Evolutionary conservation across 2,888 invertebrate genomes (phyloP), one percentile per base, ranked within the genome.

Genomic region (Chorisops tibialis): DNA sequence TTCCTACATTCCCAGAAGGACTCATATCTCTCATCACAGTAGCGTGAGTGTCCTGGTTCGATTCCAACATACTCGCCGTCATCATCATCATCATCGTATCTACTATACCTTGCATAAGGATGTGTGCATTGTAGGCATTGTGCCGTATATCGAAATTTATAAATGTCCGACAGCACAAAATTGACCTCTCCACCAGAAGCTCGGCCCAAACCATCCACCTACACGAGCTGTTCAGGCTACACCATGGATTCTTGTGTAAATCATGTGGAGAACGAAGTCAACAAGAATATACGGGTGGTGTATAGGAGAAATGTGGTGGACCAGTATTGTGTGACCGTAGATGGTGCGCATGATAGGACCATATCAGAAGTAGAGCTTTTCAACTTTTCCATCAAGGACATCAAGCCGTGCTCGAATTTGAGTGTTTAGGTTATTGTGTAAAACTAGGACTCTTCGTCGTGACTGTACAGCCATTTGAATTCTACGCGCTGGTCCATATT

Each of bases 31-130:
- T 30, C 30, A 30, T 30, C 19, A 41, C 19, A 22, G 35, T 51
- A 38, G 37, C 19, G 14, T 37, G 56, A 56, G 24, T 56, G 56
- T 43, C 43, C 56, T 43, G 56, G 39, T 43, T 54, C 54, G 24
- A 52, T 54, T n/a, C 39, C 24, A 45, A 43, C 16, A 45, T 30
- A 30, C 35, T 52, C 35, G 5, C 16, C 43, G 45, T 22, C 14
- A 22, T 41, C 7, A 39, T 37, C 39, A 38, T 52, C 54, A 54
- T 54, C 41, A n/a, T n/a, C n/a, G 30, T 35, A 24, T 14, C 18
- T 11, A 45, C 56, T 56, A 56, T n/a, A 56, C 56, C 56, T 56
- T 56, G 56, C 56, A 45, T 16, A 45, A 56, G 56, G 7, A 43
- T 30, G 30, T 30, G 3, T 30, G 30, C 9, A 30, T 30, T 30